These are phyloP conservation scores for Phrynocephalus forsythii DNA, from an alignment of 2,797 vertebrate genomes.

Conservation along the genomic window DNA sequence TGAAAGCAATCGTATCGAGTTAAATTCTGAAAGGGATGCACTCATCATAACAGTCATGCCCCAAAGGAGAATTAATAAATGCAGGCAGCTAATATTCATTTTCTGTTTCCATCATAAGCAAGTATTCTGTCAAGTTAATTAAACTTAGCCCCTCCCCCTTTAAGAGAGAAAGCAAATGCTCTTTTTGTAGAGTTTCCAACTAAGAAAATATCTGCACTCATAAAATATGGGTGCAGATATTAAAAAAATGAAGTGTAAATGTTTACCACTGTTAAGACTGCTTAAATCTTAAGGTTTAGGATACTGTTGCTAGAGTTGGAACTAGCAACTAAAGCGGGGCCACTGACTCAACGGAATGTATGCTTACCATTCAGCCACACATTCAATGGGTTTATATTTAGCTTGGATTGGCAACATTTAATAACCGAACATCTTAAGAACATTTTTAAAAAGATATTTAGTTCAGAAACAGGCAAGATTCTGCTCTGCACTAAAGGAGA, in stretches of 20 bases:
- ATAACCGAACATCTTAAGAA: not conserved
- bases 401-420: not conserved
- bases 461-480: not conserved
- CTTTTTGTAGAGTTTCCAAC: not conserved
- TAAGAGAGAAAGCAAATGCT: not conserved
- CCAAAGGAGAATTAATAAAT: not conserved
- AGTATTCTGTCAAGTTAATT: too few species aligned
- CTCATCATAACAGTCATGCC: not conserved
- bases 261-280: not conserved
- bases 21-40: not conserved
- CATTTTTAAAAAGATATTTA: not conserved
- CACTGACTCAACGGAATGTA: too few species aligned
- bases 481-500: not conserved
- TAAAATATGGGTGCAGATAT: not conserved
- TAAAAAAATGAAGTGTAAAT: not conserved
- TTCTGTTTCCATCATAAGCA: too few species aligned
- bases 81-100: not conserved
- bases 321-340: too few species aligned
- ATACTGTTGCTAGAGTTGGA: too few species aligned
- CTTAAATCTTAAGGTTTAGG: not conserved
- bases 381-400: too few species aligned
- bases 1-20: not conserved
- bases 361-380: too few species aligned
- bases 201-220: not conserved
- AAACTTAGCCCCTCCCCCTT: too few species aligned